phyloP scores from a whole-genome alignment of 2,888 invertebrate species.

The Chloromyia formosa region DNA sequence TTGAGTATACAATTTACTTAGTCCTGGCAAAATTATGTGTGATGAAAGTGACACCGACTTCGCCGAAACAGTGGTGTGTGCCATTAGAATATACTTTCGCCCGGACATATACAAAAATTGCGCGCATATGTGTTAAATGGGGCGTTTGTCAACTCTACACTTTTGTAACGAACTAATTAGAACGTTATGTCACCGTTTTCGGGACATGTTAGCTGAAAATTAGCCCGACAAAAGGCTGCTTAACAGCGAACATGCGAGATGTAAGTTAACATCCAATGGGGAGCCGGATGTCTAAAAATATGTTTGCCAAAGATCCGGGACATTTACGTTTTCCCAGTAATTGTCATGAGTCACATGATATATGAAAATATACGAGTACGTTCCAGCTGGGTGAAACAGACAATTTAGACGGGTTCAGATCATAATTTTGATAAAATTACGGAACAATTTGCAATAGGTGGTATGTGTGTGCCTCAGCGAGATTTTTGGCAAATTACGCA shows the following conservation, averaged over 20 bases:
- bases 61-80: neutral
- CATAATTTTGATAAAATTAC: conserved; percentile 41
- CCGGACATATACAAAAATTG: conserved; percentile 38
- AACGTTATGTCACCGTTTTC: conserved; percentile 51
- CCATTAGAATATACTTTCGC: conserved; percentile 23
- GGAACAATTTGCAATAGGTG: conserved; percentile 29
- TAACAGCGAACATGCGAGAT: neutral
- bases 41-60: conserved; percentile 36
- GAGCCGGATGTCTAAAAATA: neutral
- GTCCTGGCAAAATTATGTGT: conserved; percentile 34
- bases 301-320: neutral
- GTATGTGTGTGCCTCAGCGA: conserved; percentile 5
- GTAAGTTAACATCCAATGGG: neutral
- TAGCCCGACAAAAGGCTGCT: neutral
- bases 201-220: conserved; percentile 45
- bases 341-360: conserved; percentile 38
- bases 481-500: too few relatives aligned
- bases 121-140: conserved; percentile 54
- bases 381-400: conserved; percentile 1
- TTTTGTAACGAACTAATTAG: conserved; percentile 47
- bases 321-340: conserved; percentile 8
- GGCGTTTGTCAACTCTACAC: conserved; percentile 52
- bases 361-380: neutral
- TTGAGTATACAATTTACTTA: too few relatives aligned
- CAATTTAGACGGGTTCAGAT: conserved; percentile 38